Evolutionary conservation across 1,140 invertebrate species (phyloP), one percentile per base, ranked within the genome.

Genomic region (Drosophila ficusphila): DNA sequence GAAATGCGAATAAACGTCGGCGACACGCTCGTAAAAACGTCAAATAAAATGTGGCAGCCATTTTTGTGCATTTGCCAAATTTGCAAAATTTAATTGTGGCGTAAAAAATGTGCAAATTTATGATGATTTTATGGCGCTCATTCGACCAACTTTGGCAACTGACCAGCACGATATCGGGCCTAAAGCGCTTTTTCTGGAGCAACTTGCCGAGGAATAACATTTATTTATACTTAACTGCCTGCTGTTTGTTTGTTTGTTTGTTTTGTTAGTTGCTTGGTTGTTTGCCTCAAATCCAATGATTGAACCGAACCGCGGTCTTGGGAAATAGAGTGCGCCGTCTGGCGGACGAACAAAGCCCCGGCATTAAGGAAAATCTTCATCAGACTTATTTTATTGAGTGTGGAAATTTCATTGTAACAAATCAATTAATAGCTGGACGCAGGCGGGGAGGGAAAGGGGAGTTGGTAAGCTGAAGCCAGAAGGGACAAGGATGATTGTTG

Each of bases 31-130:
- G 79, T 86, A 86, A 86, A 86, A 82, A 73, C 49, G 82, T 82
- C 82, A 88, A 82, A 86, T 86, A 57, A 81, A 79, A 79, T 86
- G 81, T 86, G 82, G 72, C 81, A 74, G 57, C 57, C 77, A 86
- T 88, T 86, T 86, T 82, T 86, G 82, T 86, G 77, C 77, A 86
- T 67, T 86, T 86, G 82, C 82, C 82, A 86, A 86, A 86, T 85
- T 85, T 81, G 81, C 61, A 58, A 79, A 88, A 85, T 85, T 85
- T 85, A 85, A 85, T 85, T 85, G 81, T 88, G 76, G 62, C 72
- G 53, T 62, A 79, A 70, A 79, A 65, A 77, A 69, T 64, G 27
- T 79, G 53, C 42, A 83, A 86, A 86, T 86, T 86, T 86, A 86
- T 86, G 76, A 82, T 86, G 72, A 88, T 86, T 77, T 86, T 88